Evolutionary conservation across 1,140 invertebrate species (phyloP).

Genomic region (Neotoxoptera formosana): DNA sequence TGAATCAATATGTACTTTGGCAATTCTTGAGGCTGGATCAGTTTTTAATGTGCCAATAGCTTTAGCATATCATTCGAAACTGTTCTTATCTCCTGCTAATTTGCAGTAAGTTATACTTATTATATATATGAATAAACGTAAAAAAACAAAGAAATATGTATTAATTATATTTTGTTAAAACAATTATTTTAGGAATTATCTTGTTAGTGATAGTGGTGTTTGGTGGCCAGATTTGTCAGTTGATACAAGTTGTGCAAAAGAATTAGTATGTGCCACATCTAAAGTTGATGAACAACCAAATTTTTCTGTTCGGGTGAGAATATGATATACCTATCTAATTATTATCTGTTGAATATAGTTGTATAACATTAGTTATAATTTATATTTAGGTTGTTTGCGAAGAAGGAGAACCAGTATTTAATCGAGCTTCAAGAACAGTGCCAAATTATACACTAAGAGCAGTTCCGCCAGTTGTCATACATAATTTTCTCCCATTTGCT

Average conservation of each 20-base stretch:
- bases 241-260: constrained; percentile 69
- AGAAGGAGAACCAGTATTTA: constrained; percentile 64
- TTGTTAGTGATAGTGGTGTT: constrained; percentile 74
- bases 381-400: constrained; percentile 62
- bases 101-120: constrained; percentile 69
- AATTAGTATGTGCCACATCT: constrained; percentile 67
- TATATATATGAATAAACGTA: not conserved
- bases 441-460: constrained; percentile 79
- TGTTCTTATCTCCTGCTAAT: constrained; percentile 78
- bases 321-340: not conserved
- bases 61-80: constrained; percentile 80
- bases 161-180: not conserved
- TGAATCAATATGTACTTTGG: constrained; percentile 75
- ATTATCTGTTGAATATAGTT: not conserved
- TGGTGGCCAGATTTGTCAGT: constrained; percentile 83
- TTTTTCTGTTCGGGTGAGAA: constrained; percentile 70
- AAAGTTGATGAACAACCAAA: constrained; percentile 68
- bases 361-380: not conserved
- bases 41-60: constrained; percentile 78
- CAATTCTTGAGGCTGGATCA: constrained; percentile 76
- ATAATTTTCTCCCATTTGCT: constrained; percentile 79
- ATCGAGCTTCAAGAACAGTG: constrained; percentile 65
- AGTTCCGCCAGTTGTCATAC: constrained; percentile 75
- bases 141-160: not conserved
- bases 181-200: constrained; percentile 59